Percentiles rank a stretch among this genome's conserved stretches.
These are phyloP conservation scores for Molanna angustata DNA, from an alignment of 2,888 invertebrate species.

Conservation along the genomic window DNA sequence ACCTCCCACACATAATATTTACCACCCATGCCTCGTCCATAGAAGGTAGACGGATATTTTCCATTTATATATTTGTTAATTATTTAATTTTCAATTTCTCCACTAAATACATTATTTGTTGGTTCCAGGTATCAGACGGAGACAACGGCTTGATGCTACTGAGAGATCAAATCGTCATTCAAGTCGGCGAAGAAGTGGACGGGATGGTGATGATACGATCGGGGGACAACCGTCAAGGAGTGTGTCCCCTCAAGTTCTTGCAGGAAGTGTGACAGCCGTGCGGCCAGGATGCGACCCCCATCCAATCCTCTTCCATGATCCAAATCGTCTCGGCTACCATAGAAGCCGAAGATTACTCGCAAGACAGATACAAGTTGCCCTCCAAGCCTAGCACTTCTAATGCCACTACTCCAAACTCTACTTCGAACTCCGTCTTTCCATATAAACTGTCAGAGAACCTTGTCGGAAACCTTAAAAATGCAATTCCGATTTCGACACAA, in stretches of 20 bases:
- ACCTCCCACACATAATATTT: no score
- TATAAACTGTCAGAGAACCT: slow-evolving; percentile 26
- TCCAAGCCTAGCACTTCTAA: slow-evolving; percentile 8
- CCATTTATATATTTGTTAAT: no score
- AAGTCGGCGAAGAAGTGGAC: slow-evolving; percentile 85
- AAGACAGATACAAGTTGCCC: slow-evolving; percentile 11
- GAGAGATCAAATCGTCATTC: slow-evolving; percentile 91
- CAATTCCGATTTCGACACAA: slow-evolving; percentile 28
- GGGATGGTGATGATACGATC: slow-evolving; percentile 93
- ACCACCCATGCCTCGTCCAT: no score
- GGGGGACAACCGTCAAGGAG: slow-evolving; percentile 88
- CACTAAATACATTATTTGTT: no score
- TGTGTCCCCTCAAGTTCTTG: slow-evolving; percentile 91
- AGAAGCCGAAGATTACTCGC: slow-evolving; percentile 12
- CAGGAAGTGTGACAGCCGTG: slow-evolving; percentile 88
- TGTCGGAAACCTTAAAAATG: slow-evolving; percentile 27
- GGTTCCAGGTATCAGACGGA: slow-evolving; percentile 80
- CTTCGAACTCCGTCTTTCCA: slow-evolving; percentile 13
- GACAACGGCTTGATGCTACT: slow-evolving; percentile 78
- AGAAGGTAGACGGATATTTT: no score
- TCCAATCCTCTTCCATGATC: slow-evolving; percentile 11
- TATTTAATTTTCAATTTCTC: no score
- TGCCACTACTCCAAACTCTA: slow-evolving; percentile 19
- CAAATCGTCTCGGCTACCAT: slow-evolving; percentile 14
- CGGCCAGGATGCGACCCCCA: slow-evolving; percentile 38